Percentiles rank a stretch among this genome's conserved stretches.
These are phyloP conservation scores for Andrena dorsata DNA, from an alignment of 2,888 invertebrate genomes.

Conservation along the genomic window DNA sequence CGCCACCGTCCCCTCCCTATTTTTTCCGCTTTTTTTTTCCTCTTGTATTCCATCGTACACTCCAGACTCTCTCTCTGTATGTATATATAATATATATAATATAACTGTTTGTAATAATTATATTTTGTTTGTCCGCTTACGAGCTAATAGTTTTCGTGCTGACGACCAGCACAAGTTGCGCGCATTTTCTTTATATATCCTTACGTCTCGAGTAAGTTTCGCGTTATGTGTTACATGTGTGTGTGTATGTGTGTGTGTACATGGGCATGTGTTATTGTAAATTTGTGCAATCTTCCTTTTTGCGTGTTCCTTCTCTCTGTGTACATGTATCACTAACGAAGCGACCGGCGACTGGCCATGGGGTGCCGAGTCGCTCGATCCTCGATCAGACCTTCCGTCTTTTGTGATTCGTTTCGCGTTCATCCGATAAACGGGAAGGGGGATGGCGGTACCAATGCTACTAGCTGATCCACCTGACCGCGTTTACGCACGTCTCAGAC, in stretches of 20 bases:
- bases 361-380: conserved; percentile 16
- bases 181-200: conserved; percentile 72
- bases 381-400: conserved; percentile 58
- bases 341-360: conserved; percentile 13
- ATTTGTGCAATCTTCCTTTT: conserved; percentile 43
- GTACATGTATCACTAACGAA: conserved; percentile 58
- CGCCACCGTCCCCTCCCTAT: conserved; percentile 30
- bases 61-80: conserved; percentile 83
- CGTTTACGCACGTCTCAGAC: conserved; percentile 61
- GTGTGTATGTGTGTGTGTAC: conserved; percentile 44
- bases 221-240: conserved; percentile 40
- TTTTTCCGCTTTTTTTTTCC: conserved; percentile 38
- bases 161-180: conserved; percentile 83
- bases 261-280: conserved; percentile 36
- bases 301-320: conserved; percentile 59
- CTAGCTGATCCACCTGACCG: conserved; percentile 57
- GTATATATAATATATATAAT: conserved; percentile 85
- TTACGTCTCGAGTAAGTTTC: conserved; percentile 63
- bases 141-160: conserved; percentile 85
- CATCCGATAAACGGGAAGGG: conserved; percentile 60
- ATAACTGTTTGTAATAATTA: conserved; percentile 85
- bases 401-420: conserved; percentile 40
- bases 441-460: conserved; percentile 55
- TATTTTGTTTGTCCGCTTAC: conserved; percentile 85
- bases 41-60: conserved; percentile 68